These are phyloP conservation scores for Platyrinchus mystaceus DNA, from an alignment of 2,797 vertebrate genomes.

Conservation along the genomic window DNA sequence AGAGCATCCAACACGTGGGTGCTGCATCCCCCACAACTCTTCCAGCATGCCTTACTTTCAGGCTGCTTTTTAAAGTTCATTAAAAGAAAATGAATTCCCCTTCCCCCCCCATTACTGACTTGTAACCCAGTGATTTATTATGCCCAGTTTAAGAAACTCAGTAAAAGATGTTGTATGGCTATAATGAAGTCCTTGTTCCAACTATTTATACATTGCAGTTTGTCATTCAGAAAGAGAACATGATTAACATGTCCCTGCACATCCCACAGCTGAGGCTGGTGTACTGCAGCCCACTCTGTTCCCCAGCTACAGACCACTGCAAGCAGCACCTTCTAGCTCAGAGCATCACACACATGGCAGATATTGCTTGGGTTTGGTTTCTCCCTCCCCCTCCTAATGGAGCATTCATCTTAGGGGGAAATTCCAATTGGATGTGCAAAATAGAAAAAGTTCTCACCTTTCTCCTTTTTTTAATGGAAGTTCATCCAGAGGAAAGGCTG, in stretches of 20 bases:
- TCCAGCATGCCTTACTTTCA: not conserved
- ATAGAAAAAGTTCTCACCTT: not conserved
- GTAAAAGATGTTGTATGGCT: not conserved
- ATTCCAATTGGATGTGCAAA: not conserved
- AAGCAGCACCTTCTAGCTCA: not conserved
- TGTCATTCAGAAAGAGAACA: not conserved
- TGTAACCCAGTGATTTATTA: not conserved
- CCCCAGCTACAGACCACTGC: not conserved
- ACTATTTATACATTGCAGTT: not conserved
- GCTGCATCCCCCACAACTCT: not conserved
- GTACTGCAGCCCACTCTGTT: not conserved
- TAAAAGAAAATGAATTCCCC: not conserved
- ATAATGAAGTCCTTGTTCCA: not conserved
- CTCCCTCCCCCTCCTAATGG: not conserved
- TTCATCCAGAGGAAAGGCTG: not conserved
- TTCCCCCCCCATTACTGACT: not conserved
- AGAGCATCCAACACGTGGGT: fast-evolving
- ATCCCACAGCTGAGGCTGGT: not conserved
- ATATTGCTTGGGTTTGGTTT: not conserved
- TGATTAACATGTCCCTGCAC: not conserved
- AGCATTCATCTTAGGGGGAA: not conserved
- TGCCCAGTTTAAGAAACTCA: not conserved
- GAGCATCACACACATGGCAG: not conserved
- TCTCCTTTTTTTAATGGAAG: not conserved
- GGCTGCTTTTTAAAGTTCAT: not conserved